Evolutionary conservation across 2,888 invertebrate species (phyloP), one percentile per base, ranked within the genome.

Genomic region (Polietes domitor): DNA sequence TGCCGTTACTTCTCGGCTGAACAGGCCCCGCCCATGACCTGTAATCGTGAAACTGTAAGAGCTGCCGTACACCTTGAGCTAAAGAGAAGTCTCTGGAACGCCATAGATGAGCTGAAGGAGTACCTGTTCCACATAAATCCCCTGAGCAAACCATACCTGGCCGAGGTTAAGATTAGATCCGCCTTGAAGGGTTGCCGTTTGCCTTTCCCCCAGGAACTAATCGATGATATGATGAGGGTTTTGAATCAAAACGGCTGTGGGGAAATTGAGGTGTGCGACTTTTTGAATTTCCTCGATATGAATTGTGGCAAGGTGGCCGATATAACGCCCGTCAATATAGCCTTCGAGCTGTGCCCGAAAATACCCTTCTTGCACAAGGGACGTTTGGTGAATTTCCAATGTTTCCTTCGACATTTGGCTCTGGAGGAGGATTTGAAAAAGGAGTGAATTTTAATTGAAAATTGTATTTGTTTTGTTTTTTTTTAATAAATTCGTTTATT

Each of bases 61-160:
- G 89, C 96, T 0, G 92, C 96, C 47, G 94, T 96, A 2, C 95
- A 97, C 83, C 94, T 95, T 17, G 95, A 96, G 82, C 89, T 97
- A 50, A 94, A 94, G n/a, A 94, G 96, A 28, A 94, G 94, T 3
- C 90, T 96, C 2, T 97, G 96, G 96, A 94, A 96, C 87, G 95
- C 95, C 81, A 93, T 95, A 71, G 94, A 94, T 24, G 93, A 95
- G 21, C 87, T 95, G 0, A 92, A 93, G 77, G 95, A 95, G 88
- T 94, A 94, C 87, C 92, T 95, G 68, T 89, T 93, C 65, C 93
- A 94, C 84, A 92, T 94, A 78, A 95, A 95, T 90, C 93, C 93
- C 7, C 87, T 91, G 0, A 93, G 93, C 79, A 92, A 92, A 6
- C 95, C 96, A 15, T 94, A 92, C 83, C 89, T 97, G 41, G 87